These are phyloP conservation scores for Mylabris phalerata DNA, from an alignment of 1,140 invertebrate species.

Conservation along the genomic window DNA sequence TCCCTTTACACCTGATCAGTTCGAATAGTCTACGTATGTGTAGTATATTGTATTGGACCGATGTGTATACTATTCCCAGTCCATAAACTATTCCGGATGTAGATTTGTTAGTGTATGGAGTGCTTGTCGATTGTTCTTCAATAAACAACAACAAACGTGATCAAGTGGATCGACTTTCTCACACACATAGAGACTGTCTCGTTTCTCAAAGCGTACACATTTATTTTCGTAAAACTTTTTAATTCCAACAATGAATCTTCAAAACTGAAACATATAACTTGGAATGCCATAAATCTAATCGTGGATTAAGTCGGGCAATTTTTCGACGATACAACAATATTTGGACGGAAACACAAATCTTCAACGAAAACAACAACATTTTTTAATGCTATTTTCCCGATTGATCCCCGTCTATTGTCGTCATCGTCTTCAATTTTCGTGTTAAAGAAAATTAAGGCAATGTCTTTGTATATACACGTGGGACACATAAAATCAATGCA, in stretches of 20 bases:
- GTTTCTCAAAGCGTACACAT: no score
- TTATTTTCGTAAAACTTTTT: no score
- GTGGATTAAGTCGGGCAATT: no score
- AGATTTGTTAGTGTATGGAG: neutral
- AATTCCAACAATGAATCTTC: no score
- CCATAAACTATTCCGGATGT: conserved; percentile 25
- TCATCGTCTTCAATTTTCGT: neutral
- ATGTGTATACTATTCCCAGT: conserved; percentile 28
- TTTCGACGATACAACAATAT: no score
- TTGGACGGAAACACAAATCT: neutral
- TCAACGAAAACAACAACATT: neutral
- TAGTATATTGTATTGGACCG: conserved; percentile 1
- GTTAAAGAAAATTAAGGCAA: conserved; percentile 6
- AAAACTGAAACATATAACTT: no score
- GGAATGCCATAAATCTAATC: no score
- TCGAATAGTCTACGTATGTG: neutral
- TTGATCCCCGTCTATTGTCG: no score
- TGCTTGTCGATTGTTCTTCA: neutral
- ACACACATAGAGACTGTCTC: no score
- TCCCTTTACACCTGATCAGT: no score
- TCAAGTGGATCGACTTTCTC: neutral
- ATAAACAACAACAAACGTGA: conserved; percentile 1
- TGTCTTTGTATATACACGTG: conserved; percentile 34
- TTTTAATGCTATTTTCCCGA: neutral
- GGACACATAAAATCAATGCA: conserved; percentile 34